Percentiles rank a stretch among this genome's conserved stretches.
These are phyloP conservation scores for Gymnoscopelus braueri DNA, from an alignment of 2,797 vertebrate genomes.

Conservation along the genomic window DNA sequence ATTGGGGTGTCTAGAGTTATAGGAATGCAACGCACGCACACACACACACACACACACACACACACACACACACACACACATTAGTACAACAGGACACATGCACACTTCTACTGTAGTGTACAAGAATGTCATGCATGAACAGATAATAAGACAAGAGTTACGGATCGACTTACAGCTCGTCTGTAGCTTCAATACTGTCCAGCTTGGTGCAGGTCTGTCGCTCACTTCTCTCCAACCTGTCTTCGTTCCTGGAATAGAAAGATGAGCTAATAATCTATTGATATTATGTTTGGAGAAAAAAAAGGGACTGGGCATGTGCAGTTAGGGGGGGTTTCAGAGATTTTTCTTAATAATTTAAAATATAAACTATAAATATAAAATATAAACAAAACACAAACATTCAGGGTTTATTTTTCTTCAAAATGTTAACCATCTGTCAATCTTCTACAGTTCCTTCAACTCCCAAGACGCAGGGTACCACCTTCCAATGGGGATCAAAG, in stretches of 20 bases:
- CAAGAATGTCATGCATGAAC: no score
- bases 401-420: no score
- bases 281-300: neutral
- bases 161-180: conserved; percentile 88
- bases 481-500: no score
- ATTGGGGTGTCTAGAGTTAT: conserved; percentile 79
- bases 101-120: no score
- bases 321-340: no score
- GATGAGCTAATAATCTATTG: conserved; percentile 1
- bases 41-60: neutral
- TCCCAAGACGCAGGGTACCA: no score
- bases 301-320: no score
- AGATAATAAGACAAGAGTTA: neutral
- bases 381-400: no score
- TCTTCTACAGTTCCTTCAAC: no score
- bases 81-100: neutral
- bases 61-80: neutral
- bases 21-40: conserved; percentile 2
- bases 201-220: conserved; percentile 90
- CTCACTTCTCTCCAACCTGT: conserved; percentile 88
- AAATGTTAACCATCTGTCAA: no score
- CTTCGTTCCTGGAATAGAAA: conserved; percentile 88
- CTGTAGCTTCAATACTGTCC: conserved; percentile 93
- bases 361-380: no score
- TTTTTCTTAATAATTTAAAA: no score